Base-by-base conservation (phyloP, 1,140 invertebrate genomes). In the Heterodera schachtii region DNA sequence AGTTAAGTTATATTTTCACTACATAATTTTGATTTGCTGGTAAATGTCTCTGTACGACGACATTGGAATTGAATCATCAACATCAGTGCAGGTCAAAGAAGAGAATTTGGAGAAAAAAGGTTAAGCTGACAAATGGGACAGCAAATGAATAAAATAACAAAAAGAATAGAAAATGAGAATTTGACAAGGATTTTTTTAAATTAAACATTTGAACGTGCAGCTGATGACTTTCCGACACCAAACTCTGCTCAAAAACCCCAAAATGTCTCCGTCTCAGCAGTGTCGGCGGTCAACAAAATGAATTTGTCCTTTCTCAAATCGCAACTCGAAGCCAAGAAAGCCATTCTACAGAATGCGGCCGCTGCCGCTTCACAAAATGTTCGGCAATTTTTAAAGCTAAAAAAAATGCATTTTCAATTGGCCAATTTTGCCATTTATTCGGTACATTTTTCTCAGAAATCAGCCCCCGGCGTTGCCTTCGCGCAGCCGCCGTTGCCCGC, bases 251-350 rank as follows among this genome's bases (percentile, higher is more conserved):
- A 13, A 64, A 64, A 64, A 67, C 80, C 64, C 31, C 49, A 11
- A 79, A 1, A 11, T 1, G 21, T 19, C 9, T 3, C 77, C 16
- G 52, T 16, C 16, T 52, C 57, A 79, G 67, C 57, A 3, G 41
- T n/a, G 31, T 13, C 46, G 9, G 11, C n/a, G 13, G 64, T 52
- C n/a, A 81, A 81, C 71, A 81, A 81, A 31, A 81, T 83, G 47
- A 83, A 83, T 52, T 70, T 83, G 43, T 71, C 60, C 19, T 83
- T 83, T 21, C 69, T 83, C 44, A 83, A 83, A 60, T 70, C 82
- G 47, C 82, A 83, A 57, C 70, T 83, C 8, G 82, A 83, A 75
- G 82, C 82, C 13, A 83, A 83, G 74, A 83, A 84, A 52, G 81
- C 80, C 13, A 46, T 73, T 64, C 52, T 83, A 47, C 82, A 83